Evolutionary conservation across 2,888 invertebrate genomes (phyloP).

Genomic region (Pammene fasciana): DNA sequence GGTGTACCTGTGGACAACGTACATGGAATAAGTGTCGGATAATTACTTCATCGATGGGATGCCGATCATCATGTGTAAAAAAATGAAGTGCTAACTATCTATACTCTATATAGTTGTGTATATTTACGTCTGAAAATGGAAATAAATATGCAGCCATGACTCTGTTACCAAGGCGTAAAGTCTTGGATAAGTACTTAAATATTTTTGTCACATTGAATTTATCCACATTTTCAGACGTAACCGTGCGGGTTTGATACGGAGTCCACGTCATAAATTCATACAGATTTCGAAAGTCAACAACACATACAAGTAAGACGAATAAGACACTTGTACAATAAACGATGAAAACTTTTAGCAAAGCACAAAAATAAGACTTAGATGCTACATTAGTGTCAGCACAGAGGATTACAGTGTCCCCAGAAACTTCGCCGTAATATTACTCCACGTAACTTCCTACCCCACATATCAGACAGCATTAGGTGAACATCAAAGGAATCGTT

Average conservation of each 20-base stretch:
- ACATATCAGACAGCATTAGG: slow-evolving; percentile 58
- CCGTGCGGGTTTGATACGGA: no score
- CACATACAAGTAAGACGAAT: no score
- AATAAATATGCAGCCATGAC: no score
- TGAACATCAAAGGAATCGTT: slow-evolving; percentile 62
- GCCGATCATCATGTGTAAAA: neutral
- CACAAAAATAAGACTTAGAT: slow-evolving; percentile 9
- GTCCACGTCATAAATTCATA: no score
- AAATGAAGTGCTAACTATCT: neutral
- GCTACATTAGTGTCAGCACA: neutral
- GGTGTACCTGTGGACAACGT: slow-evolving; percentile 56
- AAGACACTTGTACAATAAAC: no score
- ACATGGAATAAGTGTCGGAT: slow-evolving; percentile 37
- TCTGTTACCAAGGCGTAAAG: no score
- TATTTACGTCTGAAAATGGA: no score
- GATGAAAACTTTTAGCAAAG: neutral
- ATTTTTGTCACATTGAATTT: no score
- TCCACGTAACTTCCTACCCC: slow-evolving; percentile 55
- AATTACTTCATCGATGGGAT: slow-evolving; percentile 35
- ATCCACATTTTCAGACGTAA: no score
- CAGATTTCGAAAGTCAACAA: no score
- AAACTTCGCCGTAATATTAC: slow-evolving; percentile 36
- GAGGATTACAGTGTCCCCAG: slow-evolving; percentile 20
- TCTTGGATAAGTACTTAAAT: no score
- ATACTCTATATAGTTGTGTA: no score